These are phyloP conservation scores for Enteromius argenteus DNA, from an alignment of 2,797 vertebrate species.

Conservation along the genomic window DNA sequence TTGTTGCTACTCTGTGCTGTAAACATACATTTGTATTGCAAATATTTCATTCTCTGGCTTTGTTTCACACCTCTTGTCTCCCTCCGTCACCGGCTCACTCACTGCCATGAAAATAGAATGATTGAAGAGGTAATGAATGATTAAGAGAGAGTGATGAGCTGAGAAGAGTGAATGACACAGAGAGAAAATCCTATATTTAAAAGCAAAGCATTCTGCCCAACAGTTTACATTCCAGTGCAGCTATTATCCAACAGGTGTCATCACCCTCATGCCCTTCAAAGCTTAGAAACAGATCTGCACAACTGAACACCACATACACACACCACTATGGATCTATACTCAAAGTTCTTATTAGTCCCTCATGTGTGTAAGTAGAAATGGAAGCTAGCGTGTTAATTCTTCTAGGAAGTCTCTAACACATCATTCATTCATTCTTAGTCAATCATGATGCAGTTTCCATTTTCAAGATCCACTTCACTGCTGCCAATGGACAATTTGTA, in stretches of 20 bases:
- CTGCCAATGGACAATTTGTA: neutral
- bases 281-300: conserved; percentile 19
- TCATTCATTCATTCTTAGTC: neutral
- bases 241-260: conserved; percentile 45
- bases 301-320: conserved; percentile 44
- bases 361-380: neutral
- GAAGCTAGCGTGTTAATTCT: conserved; percentile 8
- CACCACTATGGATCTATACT: conserved; percentile 1
- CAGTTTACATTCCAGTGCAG: conserved; percentile 38
- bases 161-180: conserved; percentile 6
- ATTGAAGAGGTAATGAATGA: conserved; percentile 76
- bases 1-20: conserved; percentile 2
- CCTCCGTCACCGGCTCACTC: conserved; percentile 41
- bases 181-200: conserved; percentile 46
- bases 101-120: conserved; percentile 60
- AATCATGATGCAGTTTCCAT: neutral
- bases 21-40: neutral
- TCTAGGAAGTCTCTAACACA: neutral
- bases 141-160: conserved; percentile 28
- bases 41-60: conserved; percentile 52
- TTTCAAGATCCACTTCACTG: neutral
- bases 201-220: conserved; percentile 32
- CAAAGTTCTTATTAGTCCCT: neutral
- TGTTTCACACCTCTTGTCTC: conserved; percentile 23
- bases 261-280: conserved; percentile 42